Conservation (phyloP, 2,888 invertebrate genomes). For the Cheilosia vernalis region DNA sequence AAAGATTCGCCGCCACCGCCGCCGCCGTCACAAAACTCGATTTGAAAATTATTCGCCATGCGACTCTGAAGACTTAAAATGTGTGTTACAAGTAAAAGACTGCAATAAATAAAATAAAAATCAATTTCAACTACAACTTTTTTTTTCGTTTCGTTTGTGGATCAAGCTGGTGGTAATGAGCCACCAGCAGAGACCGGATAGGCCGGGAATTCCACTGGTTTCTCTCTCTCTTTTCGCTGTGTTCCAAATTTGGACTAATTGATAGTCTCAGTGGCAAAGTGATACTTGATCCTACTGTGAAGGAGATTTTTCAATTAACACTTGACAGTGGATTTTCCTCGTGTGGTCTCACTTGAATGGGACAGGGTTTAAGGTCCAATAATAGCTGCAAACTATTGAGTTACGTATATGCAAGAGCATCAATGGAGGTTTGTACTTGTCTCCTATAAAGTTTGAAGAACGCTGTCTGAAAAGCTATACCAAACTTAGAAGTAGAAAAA, state of each 20-base stretch:
- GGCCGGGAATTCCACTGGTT: constrained; percentile 55
- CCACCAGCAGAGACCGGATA: constrained; percentile 22
- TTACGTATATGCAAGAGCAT: neutral
- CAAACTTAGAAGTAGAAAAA: too few species aligned
- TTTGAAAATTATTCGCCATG: constrained; percentile 58
- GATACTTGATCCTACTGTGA: constrained; percentile 55
- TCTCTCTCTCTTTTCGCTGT: neutral
- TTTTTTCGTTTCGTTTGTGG: constrained; percentile 11
- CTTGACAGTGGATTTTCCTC: constrained; percentile 42
- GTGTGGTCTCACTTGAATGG: constrained; percentile 27
- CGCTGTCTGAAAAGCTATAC: too few species aligned
- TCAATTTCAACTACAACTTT: constrained; percentile 41
- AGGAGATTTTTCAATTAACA: constrained; percentile 45
- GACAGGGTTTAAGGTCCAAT: constrained; percentile 5
- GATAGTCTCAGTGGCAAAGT: constrained; percentile 49
- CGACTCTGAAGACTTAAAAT: constrained; percentile 47
- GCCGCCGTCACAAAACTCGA: constrained; percentile 42
- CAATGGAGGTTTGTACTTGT: neutral
- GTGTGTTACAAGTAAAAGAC: constrained; percentile 61
- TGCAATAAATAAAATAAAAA: constrained; percentile 40
- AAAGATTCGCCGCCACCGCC: constrained; percentile 22
- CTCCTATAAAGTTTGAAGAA: too few species aligned
- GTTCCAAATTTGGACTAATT: constrained; percentile 63
- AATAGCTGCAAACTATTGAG: neutral
- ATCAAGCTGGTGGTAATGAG: constrained; percentile 47